Conservation (phyloP, 2,797 vertebrate genomes). For the Euphonia xanthogaster region DNA sequence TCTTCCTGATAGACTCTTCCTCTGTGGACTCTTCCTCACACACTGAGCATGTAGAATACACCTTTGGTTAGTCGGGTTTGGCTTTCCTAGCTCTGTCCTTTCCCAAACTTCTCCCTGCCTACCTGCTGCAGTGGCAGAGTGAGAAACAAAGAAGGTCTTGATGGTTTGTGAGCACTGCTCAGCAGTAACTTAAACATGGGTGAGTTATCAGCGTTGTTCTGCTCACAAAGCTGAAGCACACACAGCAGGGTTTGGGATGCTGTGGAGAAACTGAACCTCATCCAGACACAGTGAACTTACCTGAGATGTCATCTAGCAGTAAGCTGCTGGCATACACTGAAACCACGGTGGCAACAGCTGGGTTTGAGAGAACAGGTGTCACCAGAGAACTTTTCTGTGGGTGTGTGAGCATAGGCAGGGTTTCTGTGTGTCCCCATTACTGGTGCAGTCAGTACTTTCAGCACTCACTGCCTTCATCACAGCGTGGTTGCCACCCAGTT, state of each 20-base stretch:
- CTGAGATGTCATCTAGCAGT: not conserved
- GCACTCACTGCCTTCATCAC: not conserved
- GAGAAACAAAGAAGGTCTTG: not conserved
- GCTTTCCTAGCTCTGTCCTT: not conserved
- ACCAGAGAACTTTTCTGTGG: not conserved
- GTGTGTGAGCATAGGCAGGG: not conserved
- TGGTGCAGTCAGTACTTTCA: not conserved
- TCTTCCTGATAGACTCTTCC: too few species aligned
- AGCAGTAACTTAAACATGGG: not conserved
- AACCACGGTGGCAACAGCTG: not conserved
- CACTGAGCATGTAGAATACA: not conserved
- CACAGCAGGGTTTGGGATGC: not conserved
- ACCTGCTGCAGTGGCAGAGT: not conserved
- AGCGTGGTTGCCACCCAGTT: not conserved
- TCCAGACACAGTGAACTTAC: not conserved
- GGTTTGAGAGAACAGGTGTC: not conserved
- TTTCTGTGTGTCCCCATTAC: not conserved
- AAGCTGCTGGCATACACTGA: not conserved
- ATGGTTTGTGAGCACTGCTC: not conserved
- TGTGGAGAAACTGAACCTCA: not conserved
- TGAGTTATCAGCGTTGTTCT: not conserved
- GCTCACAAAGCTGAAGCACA: not conserved
- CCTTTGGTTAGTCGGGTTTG: not conserved
- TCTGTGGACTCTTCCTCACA: not conserved
- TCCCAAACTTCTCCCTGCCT: not conserved